A percentile compares a stretch with the other conserved stretches of the same genome.
Conservation (phyloP, 2,113 vertebrate genomes). For the Siniperca chuatsi region DNA sequence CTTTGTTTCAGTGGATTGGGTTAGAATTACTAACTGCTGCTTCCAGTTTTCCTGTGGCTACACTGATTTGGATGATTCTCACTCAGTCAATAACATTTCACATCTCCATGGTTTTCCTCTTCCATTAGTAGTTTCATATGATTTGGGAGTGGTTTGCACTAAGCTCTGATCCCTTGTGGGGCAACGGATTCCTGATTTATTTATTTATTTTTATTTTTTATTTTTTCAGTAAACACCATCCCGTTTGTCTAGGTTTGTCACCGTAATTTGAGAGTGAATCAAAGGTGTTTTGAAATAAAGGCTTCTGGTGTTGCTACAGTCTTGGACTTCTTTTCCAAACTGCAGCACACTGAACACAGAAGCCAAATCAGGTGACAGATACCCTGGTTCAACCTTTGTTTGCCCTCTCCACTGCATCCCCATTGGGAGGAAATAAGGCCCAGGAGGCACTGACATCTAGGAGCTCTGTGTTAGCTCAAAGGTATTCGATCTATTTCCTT, state of each 20-base stretch:
- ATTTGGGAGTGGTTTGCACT: slow-evolving; percentile 30
- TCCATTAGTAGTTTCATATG: slow-evolving; percentile 38
- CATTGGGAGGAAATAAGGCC: slow-evolving; percentile 37
- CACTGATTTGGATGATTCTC: slow-evolving; percentile 36
- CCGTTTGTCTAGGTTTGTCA: not conserved
- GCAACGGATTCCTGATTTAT: not conserved
- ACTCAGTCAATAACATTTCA: slow-evolving; percentile 19
- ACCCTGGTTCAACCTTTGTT: slow-evolving; percentile 57
- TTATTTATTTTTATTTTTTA: no score
- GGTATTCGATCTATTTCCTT: not conserved
- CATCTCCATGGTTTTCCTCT: slow-evolving; percentile 29
- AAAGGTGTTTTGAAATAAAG: slow-evolving; percentile 43
- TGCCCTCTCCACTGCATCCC: slow-evolving; percentile 52
- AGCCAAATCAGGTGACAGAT: slow-evolving; percentile 63
- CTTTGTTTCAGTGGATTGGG: not conserved
- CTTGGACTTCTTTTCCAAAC: slow-evolving; percentile 37
- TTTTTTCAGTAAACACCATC: not conserved
- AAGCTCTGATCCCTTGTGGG: slow-evolving; percentile 1
- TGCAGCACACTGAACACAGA: slow-evolving; percentile 34
- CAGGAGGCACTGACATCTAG: slow-evolving; percentile 41
- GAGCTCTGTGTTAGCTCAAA: slow-evolving; percentile 29
- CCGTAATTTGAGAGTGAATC: slow-evolving; percentile 38
- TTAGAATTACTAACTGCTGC: slow-evolving; percentile 9
- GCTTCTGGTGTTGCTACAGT: slow-evolving; percentile 18
- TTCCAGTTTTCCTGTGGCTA: slow-evolving; percentile 27